Conservation (phyloP, 92 coral and sea anemone genomes). For the Heteractis magnifica region DNA sequence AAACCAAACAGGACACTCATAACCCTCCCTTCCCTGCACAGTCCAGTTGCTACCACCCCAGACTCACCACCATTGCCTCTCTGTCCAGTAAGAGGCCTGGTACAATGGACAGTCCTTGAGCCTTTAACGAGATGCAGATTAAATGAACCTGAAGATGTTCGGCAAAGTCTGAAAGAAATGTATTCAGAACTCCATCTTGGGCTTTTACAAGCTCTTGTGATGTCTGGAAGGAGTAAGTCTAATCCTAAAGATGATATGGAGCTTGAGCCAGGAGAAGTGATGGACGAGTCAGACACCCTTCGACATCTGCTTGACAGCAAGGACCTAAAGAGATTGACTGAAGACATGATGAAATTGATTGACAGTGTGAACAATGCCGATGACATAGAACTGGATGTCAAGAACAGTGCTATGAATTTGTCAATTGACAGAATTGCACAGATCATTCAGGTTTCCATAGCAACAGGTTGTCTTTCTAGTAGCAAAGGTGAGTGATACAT, state of each 20-base stretch:
- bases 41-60: slow-evolving; percentile 42
- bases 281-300: slow-evolving; percentile 74
- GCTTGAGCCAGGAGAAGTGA: slow-evolving; percentile 96
- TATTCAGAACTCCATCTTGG: slow-evolving; percentile 93
- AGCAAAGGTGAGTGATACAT: slow-evolving; percentile 56
- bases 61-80: slow-evolving; percentile 60
- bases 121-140: slow-evolving; percentile 48
- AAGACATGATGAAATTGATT: slow-evolving; percentile 42
- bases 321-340: slow-evolving; percentile 58
- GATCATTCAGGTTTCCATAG: slow-evolving; percentile 81
- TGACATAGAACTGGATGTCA: slow-evolving; percentile 13
- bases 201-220: slow-evolving; percentile 80
- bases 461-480: slow-evolving; percentile 92
- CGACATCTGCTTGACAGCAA: slow-evolving; percentile 64
- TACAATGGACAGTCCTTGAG: slow-evolving; percentile 85
- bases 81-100: slow-evolving; percentile 67
- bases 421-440: slow-evolving; percentile 90
- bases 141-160: slow-evolving; percentile 11
- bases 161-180: slow-evolving; percentile 39
- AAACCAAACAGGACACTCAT: slow-evolving; percentile 66
- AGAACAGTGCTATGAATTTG: slow-evolving; percentile 56
- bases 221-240: slow-evolving; percentile 71
- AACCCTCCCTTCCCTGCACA: slow-evolving; percentile 65
- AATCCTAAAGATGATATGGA: slow-evolving; percentile 89
- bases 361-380: slow-evolving; percentile 32